A percentile compares a stretch with the other conserved stretches of the same genome.
These are phyloP conservation scores for Poeciliopsis turrubarensis DNA, from an alignment of 2,113 vertebrate species.

Conservation along the genomic window DNA sequence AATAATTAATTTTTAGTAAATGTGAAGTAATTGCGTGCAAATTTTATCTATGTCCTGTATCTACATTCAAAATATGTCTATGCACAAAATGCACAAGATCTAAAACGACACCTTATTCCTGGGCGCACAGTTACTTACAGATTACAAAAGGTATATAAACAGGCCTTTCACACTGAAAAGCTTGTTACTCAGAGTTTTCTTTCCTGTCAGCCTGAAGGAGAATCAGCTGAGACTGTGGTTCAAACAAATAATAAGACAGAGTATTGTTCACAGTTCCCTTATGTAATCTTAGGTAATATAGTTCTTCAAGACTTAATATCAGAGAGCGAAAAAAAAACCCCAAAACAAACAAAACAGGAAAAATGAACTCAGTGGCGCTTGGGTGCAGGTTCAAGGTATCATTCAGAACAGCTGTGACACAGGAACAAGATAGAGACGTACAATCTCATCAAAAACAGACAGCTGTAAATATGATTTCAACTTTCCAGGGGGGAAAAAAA, in stretches of 20 bases:
- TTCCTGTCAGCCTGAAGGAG: too few species aligned
- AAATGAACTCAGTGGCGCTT: constrained; percentile 30
- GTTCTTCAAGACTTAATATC: too few species aligned
- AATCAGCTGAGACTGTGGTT: too few species aligned
- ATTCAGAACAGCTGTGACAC: constrained; percentile 11
- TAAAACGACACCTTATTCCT: too few species aligned
- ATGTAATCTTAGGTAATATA: background rate
- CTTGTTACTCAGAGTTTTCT: too few species aligned
- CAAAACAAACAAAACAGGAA: background rate
- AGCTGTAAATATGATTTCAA: constrained; percentile 30
- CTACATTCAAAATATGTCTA: too few species aligned
- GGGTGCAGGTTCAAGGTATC: constrained; percentile 39
- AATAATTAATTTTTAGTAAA: background rate
- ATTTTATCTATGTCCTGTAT: background rate
- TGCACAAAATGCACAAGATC: too few species aligned
- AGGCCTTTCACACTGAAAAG: too few species aligned
- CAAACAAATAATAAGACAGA: background rate
- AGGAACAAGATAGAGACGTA: constrained; percentile 7
- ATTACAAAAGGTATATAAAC: too few species aligned
- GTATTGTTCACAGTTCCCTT: background rate
- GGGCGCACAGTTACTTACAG: too few species aligned
- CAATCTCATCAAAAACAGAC: constrained; percentile 40
- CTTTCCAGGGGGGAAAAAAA: constrained; percentile 15
- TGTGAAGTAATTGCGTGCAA: background rate
- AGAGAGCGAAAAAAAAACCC: too few species aligned